Base-by-base conservation (phyloP, 2,113 vertebrate species). In the Talpa occidentalis region DNA sequence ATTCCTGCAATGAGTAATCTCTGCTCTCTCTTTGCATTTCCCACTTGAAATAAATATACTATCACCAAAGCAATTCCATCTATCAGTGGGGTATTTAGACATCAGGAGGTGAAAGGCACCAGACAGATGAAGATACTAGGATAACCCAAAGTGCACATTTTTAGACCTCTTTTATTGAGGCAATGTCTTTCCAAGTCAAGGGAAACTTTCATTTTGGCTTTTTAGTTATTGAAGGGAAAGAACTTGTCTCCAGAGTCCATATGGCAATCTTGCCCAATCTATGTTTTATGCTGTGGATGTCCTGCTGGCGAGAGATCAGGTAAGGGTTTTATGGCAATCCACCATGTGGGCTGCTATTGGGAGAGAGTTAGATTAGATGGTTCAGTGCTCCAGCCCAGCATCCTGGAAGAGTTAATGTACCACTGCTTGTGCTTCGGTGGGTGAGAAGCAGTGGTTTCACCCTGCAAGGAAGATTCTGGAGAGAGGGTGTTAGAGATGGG, bases 401-500 rank as follows among this genome's bases (percentile, higher is more conserved):
- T 44, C 85, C 40, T 32, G 64, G 64, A 76, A 35, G 78, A 67
- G 44, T 77, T 77, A 69, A 59, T 11, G 49, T 15, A 30, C 78
- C 54, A 21, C 32, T 90, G 72, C 12, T 47, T 86, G 80, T 37
- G 40, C 22, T n/a, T 59, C 60, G 26, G 14, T 76, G 92, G 88
- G 42, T 0, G 35, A 67, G 80, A 62, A 77, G 89, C 85, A 62
- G 80, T 49, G 14, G 54, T 60, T 78, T 52, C 73, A 59, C 67
- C 97, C 97, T 98, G 98, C 8, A 97, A 96, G 90, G 54, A 97
- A 97, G 90, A 95, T 66, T 85, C 91, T 56, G 91, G 83, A 90
- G 79, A 94, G 88, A 97, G 37, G 19, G 12, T 3, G 67, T 98
- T 96, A 98, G 94, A 40, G 30, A 1, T 2, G 30, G 96, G 96